phyloP scores from a whole-genome alignment of 2,888 invertebrate species.

The Pasiphila rectangulata region DNA sequence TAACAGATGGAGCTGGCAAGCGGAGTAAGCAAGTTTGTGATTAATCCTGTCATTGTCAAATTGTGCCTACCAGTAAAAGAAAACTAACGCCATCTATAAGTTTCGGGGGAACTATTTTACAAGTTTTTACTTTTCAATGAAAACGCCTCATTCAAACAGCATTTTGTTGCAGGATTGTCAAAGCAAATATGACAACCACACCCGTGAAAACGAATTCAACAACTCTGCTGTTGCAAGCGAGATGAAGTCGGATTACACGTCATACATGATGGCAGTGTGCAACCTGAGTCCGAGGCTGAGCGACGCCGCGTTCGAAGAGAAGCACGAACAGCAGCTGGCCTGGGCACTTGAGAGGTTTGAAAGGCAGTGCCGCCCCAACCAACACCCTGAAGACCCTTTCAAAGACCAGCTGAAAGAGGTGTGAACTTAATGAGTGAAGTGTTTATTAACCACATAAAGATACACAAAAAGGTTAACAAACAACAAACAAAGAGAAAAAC shows the following conservation, averaged over 20 bases:
- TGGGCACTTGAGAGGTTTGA: slow-evolving; percentile 19
- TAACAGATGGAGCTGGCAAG: too few relatives aligned
- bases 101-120: too few relatives aligned
- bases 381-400: slow-evolving; percentile 19
- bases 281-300: slow-evolving; percentile 14
- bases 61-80: too few relatives aligned
- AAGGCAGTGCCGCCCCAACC: slow-evolving; percentile 13
- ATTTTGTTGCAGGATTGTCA: slow-evolving; percentile 18
- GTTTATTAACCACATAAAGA: too few relatives aligned
- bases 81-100: too few relatives aligned
- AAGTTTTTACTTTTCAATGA: too few relatives aligned
- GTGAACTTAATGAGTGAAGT: not conserved
- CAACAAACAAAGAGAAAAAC: too few relatives aligned
- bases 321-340: slow-evolving; percentile 14
- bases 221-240: slow-evolving; percentile 18
- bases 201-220: slow-evolving; percentile 19
- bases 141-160: too few relatives aligned
- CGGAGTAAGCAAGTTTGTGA: too few relatives aligned
- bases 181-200: slow-evolving; percentile 4
- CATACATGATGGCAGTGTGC: slow-evolving; percentile 16
- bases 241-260: slow-evolving; percentile 10
- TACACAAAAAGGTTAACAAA: too few relatives aligned
- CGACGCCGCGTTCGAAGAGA: slow-evolving; percentile 12
- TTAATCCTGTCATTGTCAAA: too few relatives aligned
- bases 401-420: slow-evolving; percentile 14